These are phyloP conservation scores for Myopa tessellatipennis DNA, from an alignment of 2,888 invertebrate species.

Conservation along the genomic window DNA sequence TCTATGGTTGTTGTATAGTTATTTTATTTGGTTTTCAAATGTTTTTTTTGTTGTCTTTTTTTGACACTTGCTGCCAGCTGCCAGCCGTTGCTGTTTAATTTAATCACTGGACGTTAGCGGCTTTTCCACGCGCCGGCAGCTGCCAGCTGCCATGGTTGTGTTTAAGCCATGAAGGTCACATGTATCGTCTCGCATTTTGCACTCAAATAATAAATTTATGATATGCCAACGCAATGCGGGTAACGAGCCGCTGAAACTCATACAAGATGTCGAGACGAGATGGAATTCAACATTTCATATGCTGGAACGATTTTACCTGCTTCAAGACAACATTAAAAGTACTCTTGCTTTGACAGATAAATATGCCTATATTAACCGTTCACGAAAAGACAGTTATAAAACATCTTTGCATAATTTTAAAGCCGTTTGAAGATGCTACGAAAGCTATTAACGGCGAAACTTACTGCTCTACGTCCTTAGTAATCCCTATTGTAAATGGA, in stretches of 20 bases:
- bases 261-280: no score
- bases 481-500: no score
- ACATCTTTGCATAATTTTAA: background rate
- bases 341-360: background rate
- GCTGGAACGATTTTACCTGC: background rate
- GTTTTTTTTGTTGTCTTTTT: no score
- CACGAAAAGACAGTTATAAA: background rate
- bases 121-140: no score
- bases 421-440: slow-evolving; percentile 10
- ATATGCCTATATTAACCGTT: background rate
- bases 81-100: no score
- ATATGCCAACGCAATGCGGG: slow-evolving; percentile 1
- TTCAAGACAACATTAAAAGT: background rate
- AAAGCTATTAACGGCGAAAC: background rate
- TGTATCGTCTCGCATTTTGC: background rate
- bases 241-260: no score
- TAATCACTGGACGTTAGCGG: no score
- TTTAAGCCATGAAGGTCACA: slow-evolving; percentile 41
- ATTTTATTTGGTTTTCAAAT: no score
- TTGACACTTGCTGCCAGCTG: no score
- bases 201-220: background rate
- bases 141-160: no score
- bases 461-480: slow-evolving; percentile 8
- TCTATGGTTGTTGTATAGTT: no score
- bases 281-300: background rate